phyloP scores from a whole-genome alignment of 2,797 vertebrate species.

The Merluccius polli region DNA sequence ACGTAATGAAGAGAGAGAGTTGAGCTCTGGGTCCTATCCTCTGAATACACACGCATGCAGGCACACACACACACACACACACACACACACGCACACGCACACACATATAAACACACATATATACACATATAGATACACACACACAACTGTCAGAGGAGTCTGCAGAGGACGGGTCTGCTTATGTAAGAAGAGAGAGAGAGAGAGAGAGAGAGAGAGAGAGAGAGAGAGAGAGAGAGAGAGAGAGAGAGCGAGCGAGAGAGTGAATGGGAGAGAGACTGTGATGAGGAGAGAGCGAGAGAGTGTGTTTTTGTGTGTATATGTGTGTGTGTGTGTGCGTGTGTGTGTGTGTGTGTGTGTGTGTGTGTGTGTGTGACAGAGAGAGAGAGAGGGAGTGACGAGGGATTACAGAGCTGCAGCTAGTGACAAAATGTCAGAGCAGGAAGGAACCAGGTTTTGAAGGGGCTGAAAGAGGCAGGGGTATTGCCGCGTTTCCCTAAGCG shows the following conservation, averaged over 20 bases:
- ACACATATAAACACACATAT: not conserved
- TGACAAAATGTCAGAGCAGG: conserved; percentile 45
- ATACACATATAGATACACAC: not conserved
- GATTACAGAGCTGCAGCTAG: conserved; percentile 45
- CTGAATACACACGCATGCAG: not conserved
- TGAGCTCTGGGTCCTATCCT: not conserved
- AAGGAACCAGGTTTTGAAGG: conserved; percentile 20
- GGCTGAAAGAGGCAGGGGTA: conserved; percentile 36
- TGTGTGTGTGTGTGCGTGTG: too few species aligned
- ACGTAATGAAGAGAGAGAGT: conserved; percentile 48
- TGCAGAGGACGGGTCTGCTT: conserved; percentile 63
- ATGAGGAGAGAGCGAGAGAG: conserved; percentile 18
- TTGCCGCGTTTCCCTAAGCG: not conserved
- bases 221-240: conserved; percentile 16
- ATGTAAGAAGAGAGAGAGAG: conserved; percentile 57
- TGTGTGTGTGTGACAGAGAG: conserved; percentile 3
- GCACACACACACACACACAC: not conserved
- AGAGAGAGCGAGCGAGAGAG: conserved; percentile 41
- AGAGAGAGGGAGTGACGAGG: conserved; percentile 20
- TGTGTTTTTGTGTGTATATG: too few species aligned
- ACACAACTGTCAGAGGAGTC: conserved; percentile 65
- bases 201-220: conserved; percentile 21
- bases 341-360: too few species aligned
- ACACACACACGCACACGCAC: not conserved
- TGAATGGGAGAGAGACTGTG: conserved; percentile 31